These are phyloP conservation scores for Trichacis sp. DNA, from an alignment of 2,888 invertebrate genomes.

Conservation along the genomic window DNA sequence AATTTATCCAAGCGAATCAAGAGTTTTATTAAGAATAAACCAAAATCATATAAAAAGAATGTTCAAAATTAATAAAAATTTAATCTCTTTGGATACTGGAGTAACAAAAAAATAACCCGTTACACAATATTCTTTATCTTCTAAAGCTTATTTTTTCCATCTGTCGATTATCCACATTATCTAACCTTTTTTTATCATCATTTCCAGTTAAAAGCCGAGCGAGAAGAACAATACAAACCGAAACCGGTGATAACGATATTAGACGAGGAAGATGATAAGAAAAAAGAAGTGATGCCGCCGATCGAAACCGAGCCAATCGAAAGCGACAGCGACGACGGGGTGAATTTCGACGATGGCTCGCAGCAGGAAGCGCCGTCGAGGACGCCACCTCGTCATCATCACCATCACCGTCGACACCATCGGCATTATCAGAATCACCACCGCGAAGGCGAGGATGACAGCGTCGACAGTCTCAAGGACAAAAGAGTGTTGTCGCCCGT, in stretches of 20 bases:
- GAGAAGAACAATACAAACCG: conserved; percentile 87
- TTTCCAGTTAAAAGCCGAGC: conserved; percentile 76
- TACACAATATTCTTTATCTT: too few relatives aligned
- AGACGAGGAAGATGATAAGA: conserved; percentile 66
- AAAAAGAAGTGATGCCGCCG: conserved; percentile 72
- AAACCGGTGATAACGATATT: conserved; percentile 78
- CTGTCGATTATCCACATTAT: too few relatives aligned
- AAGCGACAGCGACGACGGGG: conserved; percentile 72
- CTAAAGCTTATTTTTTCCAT: too few relatives aligned
- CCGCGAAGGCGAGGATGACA: conserved; percentile 60
- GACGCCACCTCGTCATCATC: conserved; percentile 64
- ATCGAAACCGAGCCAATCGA: conserved; percentile 82
- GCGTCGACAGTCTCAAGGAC: conserved; percentile 55
- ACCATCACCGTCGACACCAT: conserved; percentile 65
- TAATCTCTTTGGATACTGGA: too few relatives aligned
- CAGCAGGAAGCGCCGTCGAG: conserved; percentile 60
- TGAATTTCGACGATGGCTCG: conserved; percentile 62
- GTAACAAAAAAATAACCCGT: too few relatives aligned
- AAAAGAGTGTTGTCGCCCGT: conserved; percentile 58
- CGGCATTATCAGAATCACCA: conserved; percentile 66
- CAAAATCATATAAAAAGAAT: too few relatives aligned
- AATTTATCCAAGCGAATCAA: too few relatives aligned
- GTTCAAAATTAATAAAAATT: too few relatives aligned
- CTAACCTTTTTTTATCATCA: not conserved
- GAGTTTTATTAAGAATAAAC: too few relatives aligned